Base-by-base conservation (phyloP, 2,888 invertebrate species). In the Cacoxenus indagator region DNA sequence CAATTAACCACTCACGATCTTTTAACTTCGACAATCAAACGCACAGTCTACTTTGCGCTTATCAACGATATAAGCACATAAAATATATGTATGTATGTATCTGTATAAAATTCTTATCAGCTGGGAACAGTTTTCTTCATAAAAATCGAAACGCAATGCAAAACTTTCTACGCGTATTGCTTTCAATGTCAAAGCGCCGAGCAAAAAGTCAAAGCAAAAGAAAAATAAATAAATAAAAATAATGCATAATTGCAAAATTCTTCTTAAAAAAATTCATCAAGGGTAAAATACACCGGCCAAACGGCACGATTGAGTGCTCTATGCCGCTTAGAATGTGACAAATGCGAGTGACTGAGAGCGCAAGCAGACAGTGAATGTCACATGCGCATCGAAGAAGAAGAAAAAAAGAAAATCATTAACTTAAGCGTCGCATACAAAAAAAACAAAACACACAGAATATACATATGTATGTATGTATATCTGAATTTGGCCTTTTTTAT, bases 281-380 rank as follows among this genome's bases (percentile, higher is more conserved):
- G 9, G 9, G 1, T 31, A 31, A 31, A 31, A 37, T 37, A 37
- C 8, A 37, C n/a, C n/a, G n/a, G n/a, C n/a, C n/a, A n/a, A n/a
- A n/a, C n/a, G n/a, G n/a, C n/a, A n/a, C n/a, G n/a, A n/a, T n/a
- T n/a, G n/a, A n/a, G n/a, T n/a, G n/a, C n/a, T 70, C 79, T 79
- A 81, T 82, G 79, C 69, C 81, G 73, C 70, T 75, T 75, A 31
- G 37, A 31, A 59, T 71, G 69, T 62, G 66, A 81, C 68, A 67
- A 70, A 66, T 67, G 1, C 51, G 17, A 4, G 0, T 22, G 51
- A 17, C 19, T 51, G 51, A 51, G 51, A n/a, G 22, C 14, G 45
- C 45, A 43, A 51, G 9, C 22, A 22, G 27, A 17, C n/a, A n/a
- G 29, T 59, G 59, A 59, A 59, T 59, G 59, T 59, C 59, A 59